These are phyloP conservation scores for Bombus pyrosoma DNA, from an alignment of 1,140 invertebrate species.

Conservation along the genomic window DNA sequence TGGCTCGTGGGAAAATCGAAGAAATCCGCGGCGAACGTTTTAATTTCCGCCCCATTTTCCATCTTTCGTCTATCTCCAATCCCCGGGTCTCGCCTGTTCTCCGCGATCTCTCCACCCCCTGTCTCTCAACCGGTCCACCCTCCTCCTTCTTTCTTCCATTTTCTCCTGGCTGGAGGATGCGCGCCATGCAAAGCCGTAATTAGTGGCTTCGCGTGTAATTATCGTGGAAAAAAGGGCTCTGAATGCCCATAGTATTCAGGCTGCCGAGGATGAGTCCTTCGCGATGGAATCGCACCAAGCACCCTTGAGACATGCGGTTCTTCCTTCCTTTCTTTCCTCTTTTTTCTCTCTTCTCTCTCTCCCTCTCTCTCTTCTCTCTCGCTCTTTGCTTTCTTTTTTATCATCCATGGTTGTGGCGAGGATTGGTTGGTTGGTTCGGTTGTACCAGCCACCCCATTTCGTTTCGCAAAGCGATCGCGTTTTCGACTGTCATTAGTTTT, in stretches of 20 bases:
- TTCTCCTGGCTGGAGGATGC: slow-evolving; percentile 36
- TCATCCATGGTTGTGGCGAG: not conserved
- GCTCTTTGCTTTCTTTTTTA: not conserved
- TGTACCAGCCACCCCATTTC: not conserved
- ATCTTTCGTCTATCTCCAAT: slow-evolving; percentile 40
- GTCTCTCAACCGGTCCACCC: slow-evolving; percentile 18
- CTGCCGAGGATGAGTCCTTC: slow-evolving; percentile 41
- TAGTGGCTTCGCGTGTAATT: slow-evolving; percentile 73
- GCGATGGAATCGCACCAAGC: slow-evolving; percentile 44
- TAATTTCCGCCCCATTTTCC: slow-evolving; percentile 59
- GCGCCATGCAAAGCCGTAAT: slow-evolving; percentile 65
- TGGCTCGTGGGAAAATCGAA: slow-evolving; percentile 3
- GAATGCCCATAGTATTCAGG: slow-evolving; percentile 49
- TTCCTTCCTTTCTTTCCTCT: slow-evolving; percentile 18
- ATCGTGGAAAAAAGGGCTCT: slow-evolving; percentile 64
- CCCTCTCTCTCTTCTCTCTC: not conserved
- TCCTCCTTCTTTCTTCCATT: slow-evolving; percentile 40
- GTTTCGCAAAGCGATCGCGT: slow-evolving; percentile 52
- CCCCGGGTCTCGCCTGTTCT: not conserved
- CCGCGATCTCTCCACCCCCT: slow-evolving; percentile 19
- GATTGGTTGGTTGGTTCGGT: not conserved
- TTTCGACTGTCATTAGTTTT: slow-evolving; percentile 40
- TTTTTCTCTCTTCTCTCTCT: no score
- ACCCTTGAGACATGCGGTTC: slow-evolving; percentile 57
- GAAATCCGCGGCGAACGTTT: slow-evolving; percentile 27